phyloP scores from a whole-genome alignment of 2,113 vertebrate species.

The Mesocricetus auratus region DNA sequence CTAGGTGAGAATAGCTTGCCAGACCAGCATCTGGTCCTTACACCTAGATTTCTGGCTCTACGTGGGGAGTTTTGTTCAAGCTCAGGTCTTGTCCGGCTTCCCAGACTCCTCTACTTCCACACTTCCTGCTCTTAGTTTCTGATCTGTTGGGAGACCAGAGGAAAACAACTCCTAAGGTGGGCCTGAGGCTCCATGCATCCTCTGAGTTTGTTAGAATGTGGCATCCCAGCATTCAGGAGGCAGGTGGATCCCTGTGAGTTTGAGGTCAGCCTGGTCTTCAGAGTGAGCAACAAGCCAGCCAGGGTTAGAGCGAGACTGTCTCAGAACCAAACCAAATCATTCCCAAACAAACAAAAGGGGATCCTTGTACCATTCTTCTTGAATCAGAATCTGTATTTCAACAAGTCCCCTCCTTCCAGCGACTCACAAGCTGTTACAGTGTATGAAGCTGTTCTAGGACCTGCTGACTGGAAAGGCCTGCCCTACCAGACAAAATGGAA shows the following conservation, averaged over 20 bases:
- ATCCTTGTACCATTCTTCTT: not conserved
- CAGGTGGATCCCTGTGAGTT: not conserved
- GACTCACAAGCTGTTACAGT: not conserved
- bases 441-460: not conserved
- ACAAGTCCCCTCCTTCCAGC: not conserved
- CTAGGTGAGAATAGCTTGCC: not conserved
- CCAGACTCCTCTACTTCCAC: not conserved
- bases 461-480: not conserved
- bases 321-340: not conserved
- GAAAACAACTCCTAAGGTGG: not conserved
- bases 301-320: not conserved
- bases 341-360: not conserved
- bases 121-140: not conserved
- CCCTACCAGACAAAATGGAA: not conserved
- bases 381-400: slow-evolving; percentile 7
- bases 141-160: not conserved
- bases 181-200: too few relatives aligned
- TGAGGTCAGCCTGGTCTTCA: not conserved
- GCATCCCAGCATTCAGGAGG: not conserved
- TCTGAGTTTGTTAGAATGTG: not conserved
- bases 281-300: not conserved
- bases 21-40: not conserved
- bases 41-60: not conserved
- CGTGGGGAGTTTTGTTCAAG: not conserved
- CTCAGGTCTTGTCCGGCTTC: not conserved